phyloP scores from a whole-genome alignment of 2,888 invertebrate species.

The Tryphoninae sp. region DNA sequence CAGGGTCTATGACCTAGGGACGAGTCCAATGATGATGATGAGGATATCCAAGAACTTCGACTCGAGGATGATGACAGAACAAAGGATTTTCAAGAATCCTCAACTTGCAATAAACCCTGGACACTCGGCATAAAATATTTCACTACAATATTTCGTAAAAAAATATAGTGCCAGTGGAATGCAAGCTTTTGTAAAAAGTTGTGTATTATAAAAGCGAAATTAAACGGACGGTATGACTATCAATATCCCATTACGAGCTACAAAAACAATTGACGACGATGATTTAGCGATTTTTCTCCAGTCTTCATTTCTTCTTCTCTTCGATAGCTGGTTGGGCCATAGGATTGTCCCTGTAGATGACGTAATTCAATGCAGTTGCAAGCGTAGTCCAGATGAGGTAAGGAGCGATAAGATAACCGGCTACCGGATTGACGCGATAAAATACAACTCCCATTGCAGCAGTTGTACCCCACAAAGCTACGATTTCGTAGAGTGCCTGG shows the following conservation, averaged over 20 bases:
- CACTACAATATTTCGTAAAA: slow-evolving; percentile 2
- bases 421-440: slow-evolving; percentile 85
- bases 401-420: slow-evolving; percentile 88
- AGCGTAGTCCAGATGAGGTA: slow-evolving; percentile 89
- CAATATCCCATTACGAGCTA: slow-evolving; percentile 19
- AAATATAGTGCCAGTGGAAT: neutral
- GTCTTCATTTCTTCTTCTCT: slow-evolving; percentile 68
- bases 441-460: slow-evolving; percentile 84
- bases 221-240: neutral
- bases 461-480: slow-evolving; percentile 84
- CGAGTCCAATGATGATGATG: too few species aligned
- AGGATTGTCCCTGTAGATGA: slow-evolving; percentile 85
- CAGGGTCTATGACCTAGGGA: too few species aligned
- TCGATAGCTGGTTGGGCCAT: slow-evolving; percentile 71
- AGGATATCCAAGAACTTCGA: too few species aligned
- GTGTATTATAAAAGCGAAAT: neutral
- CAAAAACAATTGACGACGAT: slow-evolving; percentile 25
- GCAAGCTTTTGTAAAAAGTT: neutral
- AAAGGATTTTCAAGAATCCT: too few species aligned
- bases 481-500: slow-evolving; percentile 86
- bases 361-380: slow-evolving; percentile 87
- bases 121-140: neutral
- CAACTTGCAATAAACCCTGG: too few species aligned
- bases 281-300: neutral
- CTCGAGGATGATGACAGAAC: too few species aligned